Evolutionary conservation across 2,113 vertebrate genomes (phyloP).

Genomic region (Syrmaticus mikado): DNA sequence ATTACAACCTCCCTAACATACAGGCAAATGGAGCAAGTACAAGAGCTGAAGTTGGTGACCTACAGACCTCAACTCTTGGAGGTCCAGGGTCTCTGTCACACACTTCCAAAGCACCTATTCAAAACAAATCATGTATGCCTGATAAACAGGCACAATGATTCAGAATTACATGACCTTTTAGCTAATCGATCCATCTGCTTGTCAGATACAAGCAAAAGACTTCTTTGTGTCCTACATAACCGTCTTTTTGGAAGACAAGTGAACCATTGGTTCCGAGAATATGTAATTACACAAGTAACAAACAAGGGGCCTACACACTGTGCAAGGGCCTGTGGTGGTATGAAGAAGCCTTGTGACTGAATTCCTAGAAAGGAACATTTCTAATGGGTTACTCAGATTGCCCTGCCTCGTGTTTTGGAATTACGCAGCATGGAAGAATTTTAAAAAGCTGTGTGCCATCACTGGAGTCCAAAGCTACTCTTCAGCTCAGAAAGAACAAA

Average conservation of each 20-base stretch:
- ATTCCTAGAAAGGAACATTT: background rate
- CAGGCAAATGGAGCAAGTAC: background rate
- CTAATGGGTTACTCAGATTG: background rate
- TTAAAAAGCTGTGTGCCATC: background rate
- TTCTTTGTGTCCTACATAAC: constrained; percentile 25
- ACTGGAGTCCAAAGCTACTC: background rate
- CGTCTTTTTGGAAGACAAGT: constrained; percentile 9
- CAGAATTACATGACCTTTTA: background rate
- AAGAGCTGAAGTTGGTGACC: background rate
- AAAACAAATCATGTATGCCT: background rate
- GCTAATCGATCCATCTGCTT: background rate
- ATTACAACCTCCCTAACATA: rapidly evolving
- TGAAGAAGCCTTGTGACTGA: background rate
- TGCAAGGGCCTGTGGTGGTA: background rate
- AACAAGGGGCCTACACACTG: background rate
- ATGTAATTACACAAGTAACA: background rate
- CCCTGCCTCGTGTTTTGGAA: background rate
- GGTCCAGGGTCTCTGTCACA: background rate
- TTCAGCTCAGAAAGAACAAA: background rate
- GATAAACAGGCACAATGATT: background rate
- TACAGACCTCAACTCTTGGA: background rate
- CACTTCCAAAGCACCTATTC: background rate
- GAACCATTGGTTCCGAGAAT: background rate
- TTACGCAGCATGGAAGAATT: background rate
- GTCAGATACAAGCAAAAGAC: constrained; percentile 16